Percentiles rank a stretch among this genome's conserved stretches.
Conservation (phyloP, 1,140 invertebrate genomes). For the Cydia splendana region DNA sequence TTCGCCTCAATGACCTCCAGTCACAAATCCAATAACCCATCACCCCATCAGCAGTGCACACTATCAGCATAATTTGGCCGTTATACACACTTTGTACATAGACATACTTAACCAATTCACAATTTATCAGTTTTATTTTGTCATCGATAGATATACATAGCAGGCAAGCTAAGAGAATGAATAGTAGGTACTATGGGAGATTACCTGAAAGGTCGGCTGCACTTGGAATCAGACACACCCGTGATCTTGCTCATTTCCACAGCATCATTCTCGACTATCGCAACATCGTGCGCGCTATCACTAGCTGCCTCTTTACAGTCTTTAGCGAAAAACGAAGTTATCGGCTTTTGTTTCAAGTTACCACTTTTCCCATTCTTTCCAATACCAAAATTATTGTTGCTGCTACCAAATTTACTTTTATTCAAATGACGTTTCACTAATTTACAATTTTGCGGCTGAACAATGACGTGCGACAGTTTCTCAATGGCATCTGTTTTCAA, state of each 20-base stretch:
- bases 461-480: slow-evolving; percentile 68
- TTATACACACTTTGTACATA: no score
- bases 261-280: slow-evolving; percentile 46
- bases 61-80: no score
- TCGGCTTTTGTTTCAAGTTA: slow-evolving; percentile 56
- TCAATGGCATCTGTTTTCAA: slow-evolving; percentile 71
- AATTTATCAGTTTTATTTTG: no score
- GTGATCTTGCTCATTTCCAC: slow-evolving; percentile 63
- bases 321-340: slow-evolving; percentile 55
- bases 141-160: no score
- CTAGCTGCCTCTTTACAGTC: slow-evolving; percentile 36
- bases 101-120: no score
- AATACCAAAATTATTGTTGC: slow-evolving; percentile 36
- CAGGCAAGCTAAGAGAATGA: no score
- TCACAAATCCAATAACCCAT: no score
- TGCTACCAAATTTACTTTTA: slow-evolving; percentile 51
- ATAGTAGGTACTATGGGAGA: not conserved
- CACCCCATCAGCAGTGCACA: no score
- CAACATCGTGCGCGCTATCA: slow-evolving; percentile 35
- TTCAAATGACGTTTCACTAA: slow-evolving; percentile 61
- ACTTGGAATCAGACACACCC: slow-evolving; percentile 54
- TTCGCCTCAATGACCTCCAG: no score
- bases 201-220: slow-evolving; percentile 39
- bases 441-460: slow-evolving; percentile 74
- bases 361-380: slow-evolving; percentile 42